Percentiles rank a stretch among this genome's conserved stretches.
Evolutionary conservation across 2,888 invertebrate species (phyloP).

Genomic region (Iphiclides podalirius): DNA sequence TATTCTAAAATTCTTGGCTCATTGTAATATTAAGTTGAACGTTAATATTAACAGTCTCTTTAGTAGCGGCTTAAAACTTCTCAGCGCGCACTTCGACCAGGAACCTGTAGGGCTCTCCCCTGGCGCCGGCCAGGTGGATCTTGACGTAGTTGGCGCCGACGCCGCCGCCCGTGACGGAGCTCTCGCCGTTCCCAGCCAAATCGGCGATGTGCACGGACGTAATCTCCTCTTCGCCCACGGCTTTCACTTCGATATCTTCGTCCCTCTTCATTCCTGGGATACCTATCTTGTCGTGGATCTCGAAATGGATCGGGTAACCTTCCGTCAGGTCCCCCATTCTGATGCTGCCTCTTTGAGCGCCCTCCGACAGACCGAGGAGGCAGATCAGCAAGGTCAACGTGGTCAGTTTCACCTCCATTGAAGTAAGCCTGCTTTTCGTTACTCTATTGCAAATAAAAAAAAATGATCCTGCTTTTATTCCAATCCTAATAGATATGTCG

Average conservation of each 20-base stretch:
- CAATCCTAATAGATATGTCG: too few relatives aligned
- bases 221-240: neutral
- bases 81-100: slow-evolving; percentile 52
- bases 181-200: neutral
- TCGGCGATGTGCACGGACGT: neutral
- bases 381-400: neutral
- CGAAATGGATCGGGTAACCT: neutral
- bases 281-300: neutral
- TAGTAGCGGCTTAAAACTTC: too few relatives aligned
- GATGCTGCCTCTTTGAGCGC: neutral
- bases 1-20: too few relatives aligned
- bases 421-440: too few relatives aligned
- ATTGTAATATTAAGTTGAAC: too few relatives aligned
- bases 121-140: slow-evolving; percentile 56
- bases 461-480: too few relatives aligned
- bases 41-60: too few relatives aligned
- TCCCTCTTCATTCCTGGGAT: neutral
- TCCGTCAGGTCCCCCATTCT: neutral
- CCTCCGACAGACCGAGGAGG: neutral
- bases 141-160: slow-evolving; percentile 55
- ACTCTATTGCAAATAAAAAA: too few relatives aligned
- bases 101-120: slow-evolving; percentile 56
- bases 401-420: neutral
- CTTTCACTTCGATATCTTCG: neutral
- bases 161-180: slow-evolving; percentile 41